These are phyloP conservation scores for Platysteira castanea DNA, from an alignment of 2,113 vertebrate species.

Conservation along the genomic window DNA sequence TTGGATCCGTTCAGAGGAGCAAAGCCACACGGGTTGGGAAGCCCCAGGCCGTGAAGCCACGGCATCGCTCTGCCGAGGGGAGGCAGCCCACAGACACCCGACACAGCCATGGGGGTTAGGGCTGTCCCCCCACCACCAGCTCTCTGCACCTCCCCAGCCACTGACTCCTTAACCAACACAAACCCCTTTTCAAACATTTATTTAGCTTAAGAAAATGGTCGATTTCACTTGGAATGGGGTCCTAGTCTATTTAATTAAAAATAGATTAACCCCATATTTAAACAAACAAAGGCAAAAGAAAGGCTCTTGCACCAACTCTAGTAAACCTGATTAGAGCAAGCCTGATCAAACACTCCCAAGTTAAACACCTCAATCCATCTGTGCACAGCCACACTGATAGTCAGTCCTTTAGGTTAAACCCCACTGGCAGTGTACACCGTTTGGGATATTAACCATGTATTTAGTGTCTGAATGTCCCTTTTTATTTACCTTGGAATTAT, in stretches of 20 bases:
- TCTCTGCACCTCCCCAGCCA: fast-evolving
- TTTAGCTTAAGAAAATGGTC: neutral
- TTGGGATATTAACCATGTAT: neutral
- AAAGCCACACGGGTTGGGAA: neutral
- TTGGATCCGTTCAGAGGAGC: fast-evolving
- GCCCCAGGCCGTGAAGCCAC: fast-evolving
- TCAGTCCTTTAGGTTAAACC: neutral
- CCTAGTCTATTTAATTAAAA: neutral
- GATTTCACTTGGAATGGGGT: neutral
- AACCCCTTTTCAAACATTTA: neutral
- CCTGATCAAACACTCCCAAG: neutral
- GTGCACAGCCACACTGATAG: neutral
- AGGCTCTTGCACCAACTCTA: neutral
- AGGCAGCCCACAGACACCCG: neutral
- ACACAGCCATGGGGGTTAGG: fast-evolving
- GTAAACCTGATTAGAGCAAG: neutral
- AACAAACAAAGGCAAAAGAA: neutral
- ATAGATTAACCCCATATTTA: fast-evolving
- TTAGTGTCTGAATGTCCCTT: neutral
- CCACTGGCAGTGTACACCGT: fast-evolving
- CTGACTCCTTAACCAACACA: neutral
- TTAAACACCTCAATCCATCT: neutral
- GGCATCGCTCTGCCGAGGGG: fast-evolving
- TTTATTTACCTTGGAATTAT: neutral
- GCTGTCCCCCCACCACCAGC: neutral